Evolutionary conservation across 2,797 vertebrate species (phyloP), one percentile per base, ranked within the genome.

Genomic region (Benthosema pterotum): DNA sequence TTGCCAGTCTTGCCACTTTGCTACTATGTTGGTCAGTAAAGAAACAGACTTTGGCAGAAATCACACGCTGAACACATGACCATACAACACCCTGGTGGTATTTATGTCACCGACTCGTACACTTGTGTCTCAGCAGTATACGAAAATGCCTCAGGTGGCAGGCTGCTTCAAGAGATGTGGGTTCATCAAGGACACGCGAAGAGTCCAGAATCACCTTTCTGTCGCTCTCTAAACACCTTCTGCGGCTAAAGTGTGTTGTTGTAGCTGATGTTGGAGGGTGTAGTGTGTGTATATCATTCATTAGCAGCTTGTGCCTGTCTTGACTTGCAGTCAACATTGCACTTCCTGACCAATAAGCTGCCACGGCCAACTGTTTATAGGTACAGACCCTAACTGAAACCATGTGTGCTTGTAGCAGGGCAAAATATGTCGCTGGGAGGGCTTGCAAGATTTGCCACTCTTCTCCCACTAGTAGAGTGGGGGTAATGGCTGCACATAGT

Each of bases 381-480:
- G 90, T 92, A 83, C 82, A 89, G 80, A 84, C 75, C 85, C 79
- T 90, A 91, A 91, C 84, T 88, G 72, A 78, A 90, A 88, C 79
- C 91, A 91, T 90, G 81, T 90, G 90, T 89, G 85, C 76, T 74
- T 88, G 77, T 66, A 82, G 79, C 82, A 74, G 70, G 80, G 80
- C 77, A 82, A 84, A n/a, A 84, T 65, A 78, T 82, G 82, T 83
- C 83, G 65, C 74, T 75, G 57, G 60, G 71, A 79, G 74, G 80
- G 71, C 65, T 71, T 45, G 55, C 74, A 11, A 77, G 65, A 64
- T 82, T 80, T 83, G 80, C 82, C 68, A 77, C 69, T 84, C 81
- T 71, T 45, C 32, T 38, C 32, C 32, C 32, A 38, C 32, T 55
- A 47, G 72, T 38, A 79, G 72, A 71, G 70, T 69, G 53, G 0